A percentile compares a stretch with the other conserved stretches of the same genome.
Conservation (phyloP, 2,113 vertebrate species). For the Hemiprocne comata region DNA sequence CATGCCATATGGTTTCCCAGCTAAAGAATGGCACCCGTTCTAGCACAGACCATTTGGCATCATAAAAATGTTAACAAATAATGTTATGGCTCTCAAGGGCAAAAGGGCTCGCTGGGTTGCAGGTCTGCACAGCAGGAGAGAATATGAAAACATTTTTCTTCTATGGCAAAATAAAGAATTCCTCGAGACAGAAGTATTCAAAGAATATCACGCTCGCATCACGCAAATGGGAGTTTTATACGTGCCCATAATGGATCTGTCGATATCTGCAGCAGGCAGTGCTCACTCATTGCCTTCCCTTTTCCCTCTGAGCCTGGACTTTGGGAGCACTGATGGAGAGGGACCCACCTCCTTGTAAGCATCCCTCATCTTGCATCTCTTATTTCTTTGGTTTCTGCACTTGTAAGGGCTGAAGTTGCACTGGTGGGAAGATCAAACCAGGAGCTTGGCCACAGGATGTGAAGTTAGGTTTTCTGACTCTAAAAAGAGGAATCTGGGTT, state of each 20-base stretch:
- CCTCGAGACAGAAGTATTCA: conserved; percentile 75
- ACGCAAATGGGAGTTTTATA: conserved; percentile 71
- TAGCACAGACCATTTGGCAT: conserved; percentile 86
- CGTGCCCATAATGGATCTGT: conserved; percentile 69
- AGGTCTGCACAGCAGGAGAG: conserved; percentile 76
- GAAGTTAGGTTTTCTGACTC: fast-evolving
- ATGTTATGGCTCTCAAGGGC: conserved; percentile 85
- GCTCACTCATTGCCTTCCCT: conserved; percentile 43
- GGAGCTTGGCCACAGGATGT: fast-evolving
- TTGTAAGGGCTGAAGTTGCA: fast-evolving
- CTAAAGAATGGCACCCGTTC: conserved; percentile 84
- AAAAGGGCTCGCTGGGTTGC: conserved; percentile 78
- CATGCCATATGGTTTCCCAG: conserved; percentile 87
- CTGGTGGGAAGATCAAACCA: fast-evolving
- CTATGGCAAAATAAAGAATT: conserved; percentile 78
- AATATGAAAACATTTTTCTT: conserved; percentile 85
- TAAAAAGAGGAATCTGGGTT: fast-evolving
- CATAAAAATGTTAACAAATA: conserved; percentile 90
- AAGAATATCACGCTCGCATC: conserved; percentile 61
- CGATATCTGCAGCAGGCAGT: conserved; percentile 69
- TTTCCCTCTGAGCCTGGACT: background rate
- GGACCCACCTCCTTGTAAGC: background rate
- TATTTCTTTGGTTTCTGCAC: too few species aligned
- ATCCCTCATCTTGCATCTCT: fast-evolving
- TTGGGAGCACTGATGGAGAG: background rate